Evolutionary conservation across 1,140 invertebrate genomes (phyloP).

Genomic region (Tetramorium parvispinum): DNA sequence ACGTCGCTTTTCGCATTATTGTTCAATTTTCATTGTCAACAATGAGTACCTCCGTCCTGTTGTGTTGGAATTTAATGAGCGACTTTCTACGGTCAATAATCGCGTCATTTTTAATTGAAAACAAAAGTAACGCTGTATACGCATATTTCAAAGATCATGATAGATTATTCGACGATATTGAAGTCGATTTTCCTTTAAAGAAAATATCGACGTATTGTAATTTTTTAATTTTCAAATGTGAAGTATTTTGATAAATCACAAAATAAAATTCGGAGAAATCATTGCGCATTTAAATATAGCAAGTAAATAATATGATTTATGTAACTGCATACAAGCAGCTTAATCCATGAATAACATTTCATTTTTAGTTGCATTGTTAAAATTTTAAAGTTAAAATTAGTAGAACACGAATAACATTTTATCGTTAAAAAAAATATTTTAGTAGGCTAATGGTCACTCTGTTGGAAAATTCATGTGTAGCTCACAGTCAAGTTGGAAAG

Average conservation of each 20-base stretch:
- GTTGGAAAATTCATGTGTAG: background rate
- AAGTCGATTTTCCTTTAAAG: background rate
- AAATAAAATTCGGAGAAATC: conserved; percentile 1
- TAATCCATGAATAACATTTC: background rate
- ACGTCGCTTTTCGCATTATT: conserved; percentile 25
- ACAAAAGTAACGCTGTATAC: background rate
- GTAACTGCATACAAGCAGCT: background rate
- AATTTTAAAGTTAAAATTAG: conserved; percentile 2
- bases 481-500: conserved; percentile 7
- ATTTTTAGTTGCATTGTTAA: conserved; percentile 18
- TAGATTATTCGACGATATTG: background rate
- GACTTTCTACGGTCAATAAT: background rate
- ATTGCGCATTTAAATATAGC: background rate
- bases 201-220: background rate
- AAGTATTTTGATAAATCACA: background rate
- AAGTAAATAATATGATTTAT: background rate
- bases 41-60: background rate
- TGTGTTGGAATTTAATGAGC: conserved; percentile 19
- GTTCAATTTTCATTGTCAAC: conserved; percentile 24
- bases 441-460: background rate
- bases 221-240: background rate
- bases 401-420: background rate
- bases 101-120: conserved; percentile 29
- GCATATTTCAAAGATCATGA: background rate
- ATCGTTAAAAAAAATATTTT: background rate